Evolutionary conservation across 1,140 invertebrate genomes (phyloP).

Genomic region (Drosophila melanica): DNA sequence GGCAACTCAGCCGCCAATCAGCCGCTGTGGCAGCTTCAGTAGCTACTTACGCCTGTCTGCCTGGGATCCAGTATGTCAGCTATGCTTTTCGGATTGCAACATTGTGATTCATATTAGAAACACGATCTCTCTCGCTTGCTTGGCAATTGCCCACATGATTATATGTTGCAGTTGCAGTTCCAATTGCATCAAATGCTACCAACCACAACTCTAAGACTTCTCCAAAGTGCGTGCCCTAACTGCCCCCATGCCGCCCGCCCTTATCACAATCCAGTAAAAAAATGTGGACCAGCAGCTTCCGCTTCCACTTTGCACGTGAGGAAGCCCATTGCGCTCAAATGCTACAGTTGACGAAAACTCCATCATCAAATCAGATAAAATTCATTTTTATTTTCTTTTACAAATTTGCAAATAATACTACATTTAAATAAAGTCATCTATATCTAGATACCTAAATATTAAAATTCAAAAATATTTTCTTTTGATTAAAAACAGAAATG

Average conservation of each 20-base stretch:
- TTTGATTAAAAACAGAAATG: no score
- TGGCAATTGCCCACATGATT: constrained; percentile 16
- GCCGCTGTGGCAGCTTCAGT: constrained; percentile 17
- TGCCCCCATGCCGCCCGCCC: constrained; percentile 5
- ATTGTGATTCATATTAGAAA: constrained; percentile 46
- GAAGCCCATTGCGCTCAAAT: not conserved
- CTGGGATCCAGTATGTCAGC: constrained; percentile 21
- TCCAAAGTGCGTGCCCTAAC: constrained; percentile 24
- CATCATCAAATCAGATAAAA: no score
- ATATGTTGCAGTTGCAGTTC: constrained; percentile 20
- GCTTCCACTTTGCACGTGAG: constrained; percentile 18
- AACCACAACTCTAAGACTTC: constrained; percentile 14
- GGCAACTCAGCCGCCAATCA: constrained; percentile 23
- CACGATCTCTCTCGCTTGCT: constrained; percentile 30
- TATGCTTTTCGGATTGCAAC: constrained; percentile 14
- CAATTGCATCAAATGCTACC: constrained; percentile 5
- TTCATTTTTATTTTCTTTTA: no score
- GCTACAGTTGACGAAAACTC: not conserved
- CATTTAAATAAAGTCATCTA: no score
- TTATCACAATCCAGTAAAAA: constrained; percentile 11
- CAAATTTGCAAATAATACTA: no score
- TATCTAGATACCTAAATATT: no score
- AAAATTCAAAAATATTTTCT: no score
- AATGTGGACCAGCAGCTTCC: constrained; percentile 13
- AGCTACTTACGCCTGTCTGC: constrained; percentile 40